Evolutionary conservation across 1,140 invertebrate genomes (phyloP), one percentile per base, ranked within the genome.

Genomic region (Aethina tumida): DNA sequence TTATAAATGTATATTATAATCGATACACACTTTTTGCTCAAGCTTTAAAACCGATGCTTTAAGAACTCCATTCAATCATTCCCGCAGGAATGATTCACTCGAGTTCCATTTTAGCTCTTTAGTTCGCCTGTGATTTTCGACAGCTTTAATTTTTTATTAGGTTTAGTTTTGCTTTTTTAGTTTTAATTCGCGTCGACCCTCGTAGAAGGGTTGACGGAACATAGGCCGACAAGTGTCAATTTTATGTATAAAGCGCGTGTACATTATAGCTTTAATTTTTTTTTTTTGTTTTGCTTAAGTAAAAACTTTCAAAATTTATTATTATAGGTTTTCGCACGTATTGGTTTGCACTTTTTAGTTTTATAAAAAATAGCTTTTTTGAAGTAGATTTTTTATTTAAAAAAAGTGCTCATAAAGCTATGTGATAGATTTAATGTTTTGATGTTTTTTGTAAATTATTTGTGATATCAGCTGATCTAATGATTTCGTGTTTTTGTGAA

Each of bases 21-120:
- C n/a, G n/a, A n/a, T n/a, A n/a, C n/a, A n/a, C n/a, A n/a, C n/a
- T 27, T 53, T 56, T 60, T 60, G 58, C 58, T 60, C 58, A 60
- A 60, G 58, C 58, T 58, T 60, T 58, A 58, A 59, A n/a, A n/a
- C n/a, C n/a, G n/a, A n/a, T n/a, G n/a, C n/a, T n/a, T n/a, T n/a
- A n/a, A n/a, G n/a, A n/a, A n/a, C n/a, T n/a, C n/a, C n/a, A n/a
- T n/a, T n/a, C n/a, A n/a, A n/a, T n/a, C n/a, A n/a, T n/a, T n/a
- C n/a, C n/a, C n/a, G n/a, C n/a, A n/a, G n/a, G n/a, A n/a, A n/a
- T n/a, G n/a, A n/a, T n/a, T n/a, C n/a, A n/a, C n/a, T n/a, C n/a
- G n/a, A n/a, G n/a, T n/a, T n/a, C n/a, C n/a, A 40, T 33, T 41
- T 45, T 20, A 20, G 22, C 29, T 43, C 43, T 47, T 44, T 46